Conservation (phyloP, 2,888 invertebrate species). For the Scaptomyza polygonia region DNA sequence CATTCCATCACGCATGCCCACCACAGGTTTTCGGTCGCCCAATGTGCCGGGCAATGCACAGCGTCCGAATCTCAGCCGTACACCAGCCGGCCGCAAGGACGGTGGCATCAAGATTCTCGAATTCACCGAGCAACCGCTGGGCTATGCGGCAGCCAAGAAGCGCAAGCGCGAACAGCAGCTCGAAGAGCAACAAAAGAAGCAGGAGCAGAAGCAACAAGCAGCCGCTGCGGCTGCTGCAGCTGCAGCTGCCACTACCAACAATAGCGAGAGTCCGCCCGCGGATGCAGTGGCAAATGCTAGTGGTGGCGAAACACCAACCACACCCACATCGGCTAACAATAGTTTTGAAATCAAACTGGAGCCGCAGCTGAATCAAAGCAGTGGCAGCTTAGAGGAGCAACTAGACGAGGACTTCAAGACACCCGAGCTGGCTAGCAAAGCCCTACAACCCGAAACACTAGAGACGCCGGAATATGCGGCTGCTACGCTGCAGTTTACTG, state of each 20-base stretch:
- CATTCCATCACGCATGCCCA: constrained; percentile 92
- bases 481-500: constrained; percentile 88
- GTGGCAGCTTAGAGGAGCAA: constrained; percentile 65
- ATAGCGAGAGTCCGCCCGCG: constrained; percentile 66
- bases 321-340: constrained; percentile 77
- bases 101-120: constrained; percentile 97
- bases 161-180: constrained; percentile 91
- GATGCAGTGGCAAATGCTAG: constrained; percentile 48
- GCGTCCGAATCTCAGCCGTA: constrained; percentile 86
- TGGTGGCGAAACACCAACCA: constrained; percentile 76
- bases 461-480: constrained; percentile 93
- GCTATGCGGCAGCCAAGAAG: constrained; percentile 93
- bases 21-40: constrained; percentile 87
- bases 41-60: constrained; percentile 83
- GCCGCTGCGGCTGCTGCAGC: constrained; percentile 83
- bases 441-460: constrained; percentile 85
- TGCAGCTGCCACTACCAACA: constrained; percentile 67
- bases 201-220: constrained; percentile 84
- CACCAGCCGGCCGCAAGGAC: constrained; percentile 90
- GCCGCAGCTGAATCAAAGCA: constrained; percentile 64
- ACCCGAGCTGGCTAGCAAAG: constrained; percentile 65
- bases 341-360: constrained; percentile 80
- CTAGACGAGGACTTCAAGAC: constrained; percentile 59
- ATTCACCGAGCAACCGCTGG: constrained; percentile 95
- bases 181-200: constrained; percentile 88